phyloP scores from a whole-genome alignment of 2,888 invertebrate species.

The Apodemia hepburni region DNA sequence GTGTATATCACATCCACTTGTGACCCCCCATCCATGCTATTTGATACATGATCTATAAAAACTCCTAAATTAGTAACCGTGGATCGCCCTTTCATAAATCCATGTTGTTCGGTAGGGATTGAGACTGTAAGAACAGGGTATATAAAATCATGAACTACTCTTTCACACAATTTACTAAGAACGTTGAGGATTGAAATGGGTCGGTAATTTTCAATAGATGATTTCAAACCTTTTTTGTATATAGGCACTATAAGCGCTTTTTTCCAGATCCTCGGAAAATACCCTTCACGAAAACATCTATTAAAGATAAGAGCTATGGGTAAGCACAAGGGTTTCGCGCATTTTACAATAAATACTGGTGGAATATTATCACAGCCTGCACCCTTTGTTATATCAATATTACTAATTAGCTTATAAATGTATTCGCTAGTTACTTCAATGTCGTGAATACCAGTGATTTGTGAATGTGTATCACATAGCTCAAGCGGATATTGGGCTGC shows the following conservation, averaged over 20 bases:
- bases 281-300: slow-evolving; percentile 9
- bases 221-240: slow-evolving; percentile 20
- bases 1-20: too few species aligned
- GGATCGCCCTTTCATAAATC: not conserved
- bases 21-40: too few species aligned
- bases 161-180: not conserved
- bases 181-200: slow-evolving; percentile 17
- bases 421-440: too few species aligned
- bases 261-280: slow-evolving; percentile 21
- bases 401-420: not conserved
- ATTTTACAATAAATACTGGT: slow-evolving; percentile 14
- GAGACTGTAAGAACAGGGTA: not conserved
- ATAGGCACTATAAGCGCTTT: slow-evolving; percentile 19
- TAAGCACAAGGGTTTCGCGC: slow-evolving; percentile 8
- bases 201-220: slow-evolving; percentile 18
- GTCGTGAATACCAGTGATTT: too few species aligned
- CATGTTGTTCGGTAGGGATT: not conserved
- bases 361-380: slow-evolving; percentile 17
- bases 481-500: not conserved
- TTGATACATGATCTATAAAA: too few species aligned
- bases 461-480: not conserved
- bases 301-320: slow-evolving; percentile 14
- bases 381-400: slow-evolving; percentile 5
- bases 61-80: not conserved
- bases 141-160: not conserved